Percentiles rank a stretch among this genome's conserved stretches.
Conservation (phyloP, 2,113 vertebrate genomes). For the Merops nubicus region DNA sequence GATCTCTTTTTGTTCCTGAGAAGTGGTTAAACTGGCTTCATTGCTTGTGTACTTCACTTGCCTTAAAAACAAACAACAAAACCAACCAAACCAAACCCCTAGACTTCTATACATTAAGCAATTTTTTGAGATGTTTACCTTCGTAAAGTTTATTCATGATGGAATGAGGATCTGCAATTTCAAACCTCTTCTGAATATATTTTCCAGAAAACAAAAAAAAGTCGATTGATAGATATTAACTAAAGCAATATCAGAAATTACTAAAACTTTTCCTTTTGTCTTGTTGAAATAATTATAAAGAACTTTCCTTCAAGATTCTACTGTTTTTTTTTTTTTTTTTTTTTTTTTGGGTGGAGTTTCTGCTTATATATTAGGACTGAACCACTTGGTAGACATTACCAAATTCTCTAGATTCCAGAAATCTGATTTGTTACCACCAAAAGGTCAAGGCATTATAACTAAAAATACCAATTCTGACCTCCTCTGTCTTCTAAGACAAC, state of each 20-base stretch:
- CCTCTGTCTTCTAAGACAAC: neutral
- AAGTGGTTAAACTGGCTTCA: neutral
- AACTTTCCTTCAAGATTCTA: neutral
- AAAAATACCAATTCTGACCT: neutral
- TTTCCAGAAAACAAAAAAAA: neutral
- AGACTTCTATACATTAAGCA: accelerated
- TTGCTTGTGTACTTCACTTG: neutral
- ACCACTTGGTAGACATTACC: neutral
- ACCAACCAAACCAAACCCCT: neutral
- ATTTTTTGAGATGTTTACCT: neutral
- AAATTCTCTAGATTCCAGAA: neutral
- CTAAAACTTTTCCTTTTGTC: neutral
- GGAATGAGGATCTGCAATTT: neutral
- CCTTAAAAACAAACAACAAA: neutral
- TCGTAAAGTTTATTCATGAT: neutral
- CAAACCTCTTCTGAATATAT: neutral
- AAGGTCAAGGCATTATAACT: neutral
- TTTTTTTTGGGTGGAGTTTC: neutral
- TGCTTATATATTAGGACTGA: neutral
- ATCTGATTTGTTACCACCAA: neutral
- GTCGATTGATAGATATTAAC: neutral
- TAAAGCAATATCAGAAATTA: neutral
- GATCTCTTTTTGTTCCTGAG: neutral
- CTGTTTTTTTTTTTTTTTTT: neutral
- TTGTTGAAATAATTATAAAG: neutral